Evolutionary conservation across 2,888 invertebrate genomes (phyloP), one percentile per base, ranked within the genome.

Genomic region (Lochmaea capreae): DNA sequence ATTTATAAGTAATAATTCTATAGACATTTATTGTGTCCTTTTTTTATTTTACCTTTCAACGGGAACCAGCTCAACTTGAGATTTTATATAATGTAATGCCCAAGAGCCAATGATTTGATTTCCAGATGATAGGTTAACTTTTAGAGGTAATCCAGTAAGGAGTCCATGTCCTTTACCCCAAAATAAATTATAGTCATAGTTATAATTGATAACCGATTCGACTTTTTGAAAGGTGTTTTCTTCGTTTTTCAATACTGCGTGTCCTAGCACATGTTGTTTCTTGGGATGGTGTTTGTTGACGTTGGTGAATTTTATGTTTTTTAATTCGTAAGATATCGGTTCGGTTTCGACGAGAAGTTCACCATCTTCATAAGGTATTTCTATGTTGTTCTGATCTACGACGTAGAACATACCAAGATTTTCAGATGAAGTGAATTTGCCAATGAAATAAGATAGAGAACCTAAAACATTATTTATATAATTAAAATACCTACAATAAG

Each of bases 311-410:
- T 83, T 84, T 46, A 86, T 79, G 6, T 81, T 89, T 71, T 90
- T 91, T 80, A 96, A 86, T 85, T 94, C 94, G 84, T 96, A 96
- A 72, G 90, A 89, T 49, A 91, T 88, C 1, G 96, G 95, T 85
- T 95, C 95, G 0, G 93, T 91, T 88, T 96, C 96, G 9, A 94
- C 91, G 39, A 96, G 88, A 66, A 96, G 90, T 84, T 95, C 94
- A 0, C 95, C 95, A 65, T 90, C 90, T 74, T 90, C 90, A 82
- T 89, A 90, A 61, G 89, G 88, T 72, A 89, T 80, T 81, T 90
- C 90, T 76, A 90, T 89, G 65, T 89, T 89, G 73, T 91, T 88
- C 73, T 91, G 91, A 82, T 92, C 91, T 72, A 93, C 91, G 49
- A 93, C 91, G 77, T 90, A 89, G 78, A 94, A 90, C 81, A 91